Evolutionary conservation across 2,888 invertebrate genomes (phyloP).

Genomic region (Diogma glabrata): DNA sequence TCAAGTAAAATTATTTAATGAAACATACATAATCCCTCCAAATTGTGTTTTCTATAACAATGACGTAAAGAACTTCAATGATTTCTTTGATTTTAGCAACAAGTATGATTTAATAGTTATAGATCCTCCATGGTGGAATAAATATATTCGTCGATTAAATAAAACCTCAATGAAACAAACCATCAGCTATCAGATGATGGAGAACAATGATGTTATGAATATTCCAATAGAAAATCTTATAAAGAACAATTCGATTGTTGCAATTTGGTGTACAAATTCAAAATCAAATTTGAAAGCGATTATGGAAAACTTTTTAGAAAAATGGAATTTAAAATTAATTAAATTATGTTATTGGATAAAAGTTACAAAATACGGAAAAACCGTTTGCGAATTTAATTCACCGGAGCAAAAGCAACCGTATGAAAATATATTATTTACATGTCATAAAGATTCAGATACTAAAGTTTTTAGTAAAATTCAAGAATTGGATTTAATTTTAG

Average conservation of each 20-base stretch:
- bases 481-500: slow-evolving; percentile 53
- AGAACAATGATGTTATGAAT: slow-evolving; percentile 56
- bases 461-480: slow-evolving; percentile 27
- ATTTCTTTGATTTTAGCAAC: slow-evolving; percentile 38
- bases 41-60: slow-evolving; percentile 55
- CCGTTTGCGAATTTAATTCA: slow-evolving; percentile 53
- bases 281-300: slow-evolving; percentile 54
- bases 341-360: slow-evolving; percentile 86
- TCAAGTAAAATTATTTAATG: slow-evolving; percentile 37
- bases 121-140: slow-evolving; percentile 97
- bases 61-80: slow-evolving; percentile 46
- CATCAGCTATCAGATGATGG: slow-evolving; percentile 66
- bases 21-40: slow-evolving; percentile 52
- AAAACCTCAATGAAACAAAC: slow-evolving; percentile 3
- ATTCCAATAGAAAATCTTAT: slow-evolving; percentile 58
- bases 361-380: slow-evolving; percentile 45
- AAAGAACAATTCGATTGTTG: slow-evolving; percentile 53
- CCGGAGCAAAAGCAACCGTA: slow-evolving; percentile 75
- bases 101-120: slow-evolving; percentile 71
- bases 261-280: slow-evolving; percentile 90
- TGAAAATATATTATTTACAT: slow-evolving; percentile 63
- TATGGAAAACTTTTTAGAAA: slow-evolving; percentile 58
- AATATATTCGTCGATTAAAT: slow-evolving; percentile 75
- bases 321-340: slow-evolving; percentile 61
- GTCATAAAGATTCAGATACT: slow-evolving; percentile 21